phyloP scores from a whole-genome alignment of 2,888 invertebrate species.

The Meliscaeva auricollis region DNA sequence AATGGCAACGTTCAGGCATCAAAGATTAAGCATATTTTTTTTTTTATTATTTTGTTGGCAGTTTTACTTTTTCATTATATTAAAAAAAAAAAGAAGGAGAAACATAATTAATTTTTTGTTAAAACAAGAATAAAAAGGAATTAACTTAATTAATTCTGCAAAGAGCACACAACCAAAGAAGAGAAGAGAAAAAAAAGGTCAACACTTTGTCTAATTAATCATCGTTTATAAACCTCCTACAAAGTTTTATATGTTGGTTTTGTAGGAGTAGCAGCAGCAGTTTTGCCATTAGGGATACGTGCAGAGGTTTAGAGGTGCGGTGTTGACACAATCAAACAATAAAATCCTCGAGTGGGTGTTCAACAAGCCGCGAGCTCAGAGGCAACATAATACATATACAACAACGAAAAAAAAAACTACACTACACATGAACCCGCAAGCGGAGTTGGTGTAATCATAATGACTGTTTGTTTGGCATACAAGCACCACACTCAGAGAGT shows the following conservation, averaged over 20 bases:
- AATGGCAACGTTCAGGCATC: slow-evolving; percentile 9
- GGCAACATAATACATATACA: slow-evolving; percentile 19
- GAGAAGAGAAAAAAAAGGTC: slow-evolving; percentile 55
- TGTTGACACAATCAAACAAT: slow-evolving; percentile 69
- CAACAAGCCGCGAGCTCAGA: slow-evolving; percentile 70
- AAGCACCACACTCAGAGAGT: slow-evolving; percentile 54
- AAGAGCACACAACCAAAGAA: slow-evolving; percentile 24
- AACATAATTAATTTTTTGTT: slow-evolving; percentile 66
- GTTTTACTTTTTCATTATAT: slow-evolving; percentile 7
- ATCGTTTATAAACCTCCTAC: slow-evolving; percentile 62
- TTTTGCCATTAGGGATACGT: slow-evolving; percentile 38
- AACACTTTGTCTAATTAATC: slow-evolving; percentile 76
- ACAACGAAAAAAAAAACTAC: slow-evolving; percentile 25
- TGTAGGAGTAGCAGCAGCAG: not conserved
- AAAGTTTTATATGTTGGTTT: slow-evolving; percentile 33
- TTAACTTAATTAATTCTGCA: slow-evolving; percentile 74
- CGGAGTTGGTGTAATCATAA: slow-evolving; percentile 65
- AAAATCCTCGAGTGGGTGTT: slow-evolving; percentile 75
- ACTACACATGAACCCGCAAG: slow-evolving; percentile 41
- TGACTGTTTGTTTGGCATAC: slow-evolving; percentile 65
- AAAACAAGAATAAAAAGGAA: slow-evolving; percentile 52
- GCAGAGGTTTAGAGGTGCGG: slow-evolving; percentile 4
- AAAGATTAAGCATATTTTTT: slow-evolving; percentile 54
- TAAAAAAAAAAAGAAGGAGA: not conserved
- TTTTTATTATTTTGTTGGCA: slow-evolving; percentile 2